phyloP scores from a whole-genome alignment of 2,113 vertebrate genomes.

The Lepidothrix coronata region DNA sequence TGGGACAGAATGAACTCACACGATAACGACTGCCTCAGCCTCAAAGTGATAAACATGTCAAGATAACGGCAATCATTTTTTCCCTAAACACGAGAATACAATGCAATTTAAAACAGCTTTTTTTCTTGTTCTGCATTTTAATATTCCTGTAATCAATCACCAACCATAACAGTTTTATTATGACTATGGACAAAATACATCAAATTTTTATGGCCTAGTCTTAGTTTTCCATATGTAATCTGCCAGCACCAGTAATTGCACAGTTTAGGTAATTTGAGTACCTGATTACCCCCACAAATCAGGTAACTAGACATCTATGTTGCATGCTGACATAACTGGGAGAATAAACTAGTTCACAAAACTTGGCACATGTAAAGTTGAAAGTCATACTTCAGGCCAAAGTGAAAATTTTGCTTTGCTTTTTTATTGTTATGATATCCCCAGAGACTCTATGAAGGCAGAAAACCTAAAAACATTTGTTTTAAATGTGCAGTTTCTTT shows the following conservation, averaged over 20 bases:
- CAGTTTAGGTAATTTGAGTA: slow-evolving; percentile 36
- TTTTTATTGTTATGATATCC: slow-evolving; percentile 31
- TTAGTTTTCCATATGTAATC: slow-evolving; percentile 53
- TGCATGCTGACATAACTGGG: neutral
- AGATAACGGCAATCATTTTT: slow-evolving; percentile 48
- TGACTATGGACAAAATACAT: slow-evolving; percentile 52
- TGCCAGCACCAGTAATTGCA: slow-evolving; percentile 30
- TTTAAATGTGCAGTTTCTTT: neutral
- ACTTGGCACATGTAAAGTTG: neutral
- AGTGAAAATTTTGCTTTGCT: slow-evolving; percentile 24
- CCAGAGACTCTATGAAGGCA: neutral
- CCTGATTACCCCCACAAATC: slow-evolving; percentile 35
- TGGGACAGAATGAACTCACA: slow-evolving; percentile 54
- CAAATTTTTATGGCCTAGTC: slow-evolving; percentile 46
- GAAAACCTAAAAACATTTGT: neutral
- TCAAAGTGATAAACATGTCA: slow-evolving; percentile 65
- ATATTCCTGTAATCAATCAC: slow-evolving; percentile 59
- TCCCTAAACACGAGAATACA: neutral
- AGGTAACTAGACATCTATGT: slow-evolving; percentile 3
- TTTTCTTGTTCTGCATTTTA: slow-evolving; percentile 25
- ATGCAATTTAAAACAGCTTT: slow-evolving; percentile 22
- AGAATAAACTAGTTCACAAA: slow-evolving; percentile 17
- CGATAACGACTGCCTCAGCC: slow-evolving; percentile 21
- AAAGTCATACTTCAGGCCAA: slow-evolving; percentile 8
- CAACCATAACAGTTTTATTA: slow-evolving; percentile 36